Percentiles rank a stretch among this genome's conserved stretches.
phyloP scores from a whole-genome alignment of 2,888 invertebrate genomes.

The Cantharis rufa region DNA sequence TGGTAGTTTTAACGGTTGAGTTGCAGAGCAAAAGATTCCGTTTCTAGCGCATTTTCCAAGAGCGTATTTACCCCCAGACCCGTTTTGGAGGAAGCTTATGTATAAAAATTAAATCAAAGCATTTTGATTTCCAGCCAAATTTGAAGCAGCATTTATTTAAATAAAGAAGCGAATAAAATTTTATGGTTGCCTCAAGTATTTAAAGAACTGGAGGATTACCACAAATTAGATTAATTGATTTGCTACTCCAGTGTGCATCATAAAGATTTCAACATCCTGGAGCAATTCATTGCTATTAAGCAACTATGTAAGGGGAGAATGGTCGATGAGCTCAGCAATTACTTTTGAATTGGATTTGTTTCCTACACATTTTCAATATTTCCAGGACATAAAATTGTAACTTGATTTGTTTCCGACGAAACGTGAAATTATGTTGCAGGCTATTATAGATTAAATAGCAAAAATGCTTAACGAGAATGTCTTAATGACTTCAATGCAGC shows the following conservation, averaged over 20 bases:
- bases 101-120: no score
- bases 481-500: neutral
- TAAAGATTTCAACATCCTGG: neutral
- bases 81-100: no score
- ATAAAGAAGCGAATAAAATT: no score
- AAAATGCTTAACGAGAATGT: neutral
- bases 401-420: neutral
- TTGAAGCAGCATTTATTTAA: no score
- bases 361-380: neutral
- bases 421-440: neutral
- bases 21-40: no score
- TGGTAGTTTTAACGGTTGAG: no score
- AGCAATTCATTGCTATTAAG: neutral
- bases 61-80: no score
- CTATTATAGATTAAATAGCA: neutral
- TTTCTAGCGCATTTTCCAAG: no score
- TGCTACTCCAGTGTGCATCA: neutral
- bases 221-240: neutral
- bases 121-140: no score
- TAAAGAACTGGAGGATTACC: neutral
- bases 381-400: neutral
- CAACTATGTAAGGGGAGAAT: neutral
- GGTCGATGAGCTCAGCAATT: neutral
- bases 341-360: neutral
- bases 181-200: neutral